Percentiles rank a stretch among this genome's conserved stretches.
Evolutionary conservation across 2,888 invertebrate species (phyloP).

Genomic region (Athalia cordata): DNA sequence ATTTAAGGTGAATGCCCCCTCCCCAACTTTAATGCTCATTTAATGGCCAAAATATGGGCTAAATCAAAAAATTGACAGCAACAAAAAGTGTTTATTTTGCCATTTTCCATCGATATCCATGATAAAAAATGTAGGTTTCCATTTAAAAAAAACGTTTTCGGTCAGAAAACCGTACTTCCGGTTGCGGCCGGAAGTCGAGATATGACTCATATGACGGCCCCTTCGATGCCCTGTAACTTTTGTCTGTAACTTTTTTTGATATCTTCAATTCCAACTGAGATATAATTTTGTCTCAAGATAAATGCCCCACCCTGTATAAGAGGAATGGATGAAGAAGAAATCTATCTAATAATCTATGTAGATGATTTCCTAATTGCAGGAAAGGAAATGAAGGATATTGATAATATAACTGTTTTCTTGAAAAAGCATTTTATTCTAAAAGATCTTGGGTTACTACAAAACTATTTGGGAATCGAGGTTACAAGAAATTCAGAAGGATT

Average conservation of each 20-base stretch:
- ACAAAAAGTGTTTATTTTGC: conserved; percentile 1
- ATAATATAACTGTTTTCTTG: conserved; percentile 15
- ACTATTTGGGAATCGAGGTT: conserved; percentile 44
- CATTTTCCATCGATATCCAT: conserved; percentile 6
- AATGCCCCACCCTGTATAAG: conserved; percentile 47
- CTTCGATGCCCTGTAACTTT: too few species aligned
- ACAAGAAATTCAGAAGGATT: conserved; percentile 37
- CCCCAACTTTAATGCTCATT: background rate
- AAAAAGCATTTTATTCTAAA: conserved; percentile 21
- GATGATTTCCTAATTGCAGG: conserved; percentile 39
- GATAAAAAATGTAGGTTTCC: background rate
- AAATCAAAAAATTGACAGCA: background rate
- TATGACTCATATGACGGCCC: too few species aligned
- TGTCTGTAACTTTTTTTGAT: too few species aligned
- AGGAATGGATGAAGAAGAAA: background rate
- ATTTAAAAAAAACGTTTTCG: background rate
- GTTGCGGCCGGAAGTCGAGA: too few species aligned
- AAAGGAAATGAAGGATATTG: conserved; percentile 13
- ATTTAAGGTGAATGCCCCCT: background rate
- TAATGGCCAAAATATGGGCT: background rate
- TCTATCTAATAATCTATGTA: conserved; percentile 43
- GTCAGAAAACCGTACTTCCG: too few species aligned
- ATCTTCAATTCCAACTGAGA: background rate
- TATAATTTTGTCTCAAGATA: conserved; percentile 42
- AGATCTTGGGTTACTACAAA: conserved; percentile 35